Percentiles rank a stretch among this genome's conserved stretches.
phyloP scores from a whole-genome alignment of 2,797 vertebrate species.

The Crocidura indochinensis region DNA sequence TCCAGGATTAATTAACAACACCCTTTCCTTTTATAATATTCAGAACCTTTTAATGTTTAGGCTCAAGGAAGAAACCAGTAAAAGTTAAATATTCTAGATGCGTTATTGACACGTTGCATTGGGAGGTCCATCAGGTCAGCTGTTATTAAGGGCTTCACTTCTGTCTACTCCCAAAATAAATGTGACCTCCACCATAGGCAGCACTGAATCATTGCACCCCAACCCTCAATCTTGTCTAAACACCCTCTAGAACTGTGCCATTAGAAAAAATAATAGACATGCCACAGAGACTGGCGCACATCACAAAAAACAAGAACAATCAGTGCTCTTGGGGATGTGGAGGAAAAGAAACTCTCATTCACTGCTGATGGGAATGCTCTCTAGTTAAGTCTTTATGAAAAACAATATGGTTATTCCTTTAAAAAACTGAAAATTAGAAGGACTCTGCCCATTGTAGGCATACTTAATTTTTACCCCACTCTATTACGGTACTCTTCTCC shows the following conservation, averaged over 20 bases:
- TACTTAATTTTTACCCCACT: no score
- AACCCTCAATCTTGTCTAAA: neutral
- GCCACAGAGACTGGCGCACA: no score
- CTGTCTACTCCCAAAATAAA: neutral
- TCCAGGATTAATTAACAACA: constrained; percentile 8
- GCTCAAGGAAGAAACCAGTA: constrained; percentile 2
- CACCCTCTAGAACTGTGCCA: neutral
- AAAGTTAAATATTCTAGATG: neutral
- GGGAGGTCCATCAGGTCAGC: neutral
- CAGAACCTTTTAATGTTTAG: neutral
- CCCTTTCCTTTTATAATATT: neutral
- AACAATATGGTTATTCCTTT: no score
- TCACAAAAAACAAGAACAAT: no score
- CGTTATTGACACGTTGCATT: neutral
- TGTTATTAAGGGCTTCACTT: neutral
- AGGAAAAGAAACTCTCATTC: no score
- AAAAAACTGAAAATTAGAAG: no score
- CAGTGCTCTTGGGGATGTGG: no score
- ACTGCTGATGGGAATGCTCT: no score
- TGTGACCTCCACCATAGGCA: neutral
- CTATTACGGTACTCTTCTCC: no score
- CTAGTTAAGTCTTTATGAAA: no score
- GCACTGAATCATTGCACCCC: rapidly evolving
- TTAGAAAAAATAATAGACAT: no score
- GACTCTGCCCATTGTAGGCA: no score